Percentiles rank a stretch among this genome's conserved stretches.
phyloP scores from a whole-genome alignment of 92 coral and sea anemone species.

The Phenganax marumi region DNA sequence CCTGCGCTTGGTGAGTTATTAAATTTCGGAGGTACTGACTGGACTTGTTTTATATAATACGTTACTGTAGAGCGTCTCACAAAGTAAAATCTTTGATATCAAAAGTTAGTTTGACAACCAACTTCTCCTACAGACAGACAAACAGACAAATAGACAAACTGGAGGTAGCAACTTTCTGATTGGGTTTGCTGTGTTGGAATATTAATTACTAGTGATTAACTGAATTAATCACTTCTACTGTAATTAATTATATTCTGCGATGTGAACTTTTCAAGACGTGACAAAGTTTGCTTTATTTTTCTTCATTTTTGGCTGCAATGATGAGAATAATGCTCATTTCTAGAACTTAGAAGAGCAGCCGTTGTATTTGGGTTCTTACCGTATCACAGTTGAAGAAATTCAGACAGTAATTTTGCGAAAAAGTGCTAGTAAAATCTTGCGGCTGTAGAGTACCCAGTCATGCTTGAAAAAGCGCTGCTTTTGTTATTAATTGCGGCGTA shows the following conservation, averaged over 20 bases:
- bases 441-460: background rate
- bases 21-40: no score
- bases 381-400: background rate
- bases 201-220: background rate
- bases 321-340: background rate
- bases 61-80: no score
- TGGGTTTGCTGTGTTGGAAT: background rate
- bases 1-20: no score
- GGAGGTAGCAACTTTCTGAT: no score
- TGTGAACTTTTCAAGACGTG: no score
- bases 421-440: background rate
- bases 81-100: no score
- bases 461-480: slow-evolving; percentile 1
- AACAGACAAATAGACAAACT: no score
- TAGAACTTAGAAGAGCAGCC: background rate
- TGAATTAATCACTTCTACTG: background rate
- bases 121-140: no score
- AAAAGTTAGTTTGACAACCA: no score
- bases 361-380: background rate
- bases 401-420: background rate
- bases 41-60: no score
- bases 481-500: background rate
- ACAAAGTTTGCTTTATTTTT: background rate
- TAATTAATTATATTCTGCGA: background rate
- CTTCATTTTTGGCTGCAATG: background rate